phyloP scores from a whole-genome alignment of 2,888 invertebrate species.

The Drosophila ochracea region DNA sequence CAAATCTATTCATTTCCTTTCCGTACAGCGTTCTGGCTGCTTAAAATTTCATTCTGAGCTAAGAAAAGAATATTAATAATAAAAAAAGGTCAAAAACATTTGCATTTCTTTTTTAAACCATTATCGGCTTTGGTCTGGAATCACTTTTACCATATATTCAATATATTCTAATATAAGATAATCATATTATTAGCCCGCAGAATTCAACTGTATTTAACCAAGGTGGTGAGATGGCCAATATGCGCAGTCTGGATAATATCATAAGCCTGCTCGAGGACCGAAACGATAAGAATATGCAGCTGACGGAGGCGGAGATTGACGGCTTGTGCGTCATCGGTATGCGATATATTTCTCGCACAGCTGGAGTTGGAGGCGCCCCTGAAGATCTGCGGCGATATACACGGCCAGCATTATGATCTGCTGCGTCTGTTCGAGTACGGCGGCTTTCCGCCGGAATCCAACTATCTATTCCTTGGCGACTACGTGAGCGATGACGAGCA shows the following conservation, averaged over 20 bases:
- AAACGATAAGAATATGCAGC: slow-evolving; percentile 98
- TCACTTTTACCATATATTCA: neutral
- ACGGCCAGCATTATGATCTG: slow-evolving; percentile 80
- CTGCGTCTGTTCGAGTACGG: slow-evolving; percentile 91
- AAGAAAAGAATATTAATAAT: too few relatives aligned
- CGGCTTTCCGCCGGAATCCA: slow-evolving; percentile 91
- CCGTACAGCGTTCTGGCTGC: too few relatives aligned
- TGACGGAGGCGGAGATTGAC: slow-evolving; percentile 90
- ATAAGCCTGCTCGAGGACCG: slow-evolving; percentile 95
- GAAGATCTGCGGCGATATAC: slow-evolving; percentile 99
- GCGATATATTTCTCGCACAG: too few relatives aligned
- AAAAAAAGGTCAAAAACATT: too few relatives aligned
- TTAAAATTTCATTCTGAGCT: too few relatives aligned
- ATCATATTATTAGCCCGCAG: too few relatives aligned
- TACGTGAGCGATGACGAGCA: too few relatives aligned
- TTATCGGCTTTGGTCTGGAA: neutral
- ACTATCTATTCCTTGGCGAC: too few relatives aligned
- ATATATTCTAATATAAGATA: too few relatives aligned
- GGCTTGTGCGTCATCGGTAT: slow-evolving; percentile 85
- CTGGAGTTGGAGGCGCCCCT: slow-evolving; percentile 83
- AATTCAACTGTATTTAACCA: neutral
- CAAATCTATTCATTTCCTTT: neutral
- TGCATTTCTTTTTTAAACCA: too few relatives aligned
- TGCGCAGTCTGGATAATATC: slow-evolving; percentile 95
- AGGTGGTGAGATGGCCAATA: slow-evolving; percentile 53